Conservation (phyloP, 2,888 invertebrate species). For the Drosophila monieri region DNA sequence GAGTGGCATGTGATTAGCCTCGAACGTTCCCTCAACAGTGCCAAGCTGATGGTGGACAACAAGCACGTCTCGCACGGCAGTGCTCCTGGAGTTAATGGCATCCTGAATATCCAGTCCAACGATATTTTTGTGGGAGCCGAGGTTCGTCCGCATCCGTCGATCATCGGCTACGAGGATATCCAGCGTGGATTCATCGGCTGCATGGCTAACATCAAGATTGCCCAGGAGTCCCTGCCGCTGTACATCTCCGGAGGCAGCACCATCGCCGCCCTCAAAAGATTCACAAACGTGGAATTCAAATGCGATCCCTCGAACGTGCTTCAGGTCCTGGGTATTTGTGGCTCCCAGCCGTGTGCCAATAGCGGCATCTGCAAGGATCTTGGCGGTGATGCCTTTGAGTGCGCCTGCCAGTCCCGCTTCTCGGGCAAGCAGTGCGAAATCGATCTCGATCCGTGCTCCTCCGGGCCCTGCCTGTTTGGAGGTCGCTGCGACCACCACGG, state of each 20-base stretch:
- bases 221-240: conserved; percentile 90
- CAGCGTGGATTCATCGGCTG: conserved; percentile 95
- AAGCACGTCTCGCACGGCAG: conserved; percentile 89
- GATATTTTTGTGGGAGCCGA: conserved; percentile 94
- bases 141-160: conserved; percentile 90
- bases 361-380: conserved; percentile 89
- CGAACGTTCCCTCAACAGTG: conserved; percentile 92
- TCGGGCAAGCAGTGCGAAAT: conserved; percentile 92
- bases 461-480: conserved; percentile 93
- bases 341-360: conserved; percentile 91
- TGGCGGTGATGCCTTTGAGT: conserved; percentile 88
- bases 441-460: conserved; percentile 94
- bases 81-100: conserved; percentile 92
- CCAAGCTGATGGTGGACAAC: conserved; percentile 91
- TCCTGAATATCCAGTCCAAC: conserved; percentile 93
- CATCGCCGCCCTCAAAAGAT: conserved; percentile 87
- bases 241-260: conserved; percentile 88
- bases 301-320: conserved; percentile 87
- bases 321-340: conserved; percentile 88
- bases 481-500: conserved; percentile 89
- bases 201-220: conserved; percentile 93
- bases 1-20: conserved; percentile 92
- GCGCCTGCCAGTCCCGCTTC: conserved; percentile 91
- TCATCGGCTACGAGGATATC: conserved; percentile 89
- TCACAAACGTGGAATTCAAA: conserved; percentile 89